Percentiles rank a stretch among this genome's conserved stretches.
Evolutionary conservation across 2,113 vertebrate species (phyloP).

Genomic region (Gnathonemus longibarbis): DNA sequence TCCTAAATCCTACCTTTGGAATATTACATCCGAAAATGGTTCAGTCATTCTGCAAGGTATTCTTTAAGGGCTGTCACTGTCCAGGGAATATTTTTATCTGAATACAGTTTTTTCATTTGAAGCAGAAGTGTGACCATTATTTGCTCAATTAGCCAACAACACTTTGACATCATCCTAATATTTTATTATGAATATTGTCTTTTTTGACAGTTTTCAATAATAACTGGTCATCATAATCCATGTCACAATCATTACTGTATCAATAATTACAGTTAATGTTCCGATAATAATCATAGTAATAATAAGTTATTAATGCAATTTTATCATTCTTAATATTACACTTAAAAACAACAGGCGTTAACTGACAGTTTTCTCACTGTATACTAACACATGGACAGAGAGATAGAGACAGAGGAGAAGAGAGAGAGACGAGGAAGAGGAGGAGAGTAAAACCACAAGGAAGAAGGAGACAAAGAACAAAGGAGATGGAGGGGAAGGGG

Average conservation of each 20-base stretch:
- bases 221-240: conserved; percentile 58
- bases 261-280: conserved; percentile 60
- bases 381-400: conserved; percentile 68
- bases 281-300: conserved; percentile 59
- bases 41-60: not conserved
- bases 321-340: conserved; percentile 66
- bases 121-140: not conserved
- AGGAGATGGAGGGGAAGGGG: conserved; percentile 20
- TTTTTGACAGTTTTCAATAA: conserved; percentile 55
- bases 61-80: not conserved
- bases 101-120: not conserved
- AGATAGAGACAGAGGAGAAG: conserved; percentile 47
- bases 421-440: conserved; percentile 40
- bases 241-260: conserved; percentile 48
- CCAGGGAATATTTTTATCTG: not conserved
- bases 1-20: not conserved
- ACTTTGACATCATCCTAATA: conserved; percentile 55
- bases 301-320: conserved; percentile 64
- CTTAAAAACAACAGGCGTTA: conserved; percentile 69
- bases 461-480: conserved; percentile 29
- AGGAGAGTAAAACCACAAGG: conserved; percentile 35
- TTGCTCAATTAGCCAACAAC: not conserved
- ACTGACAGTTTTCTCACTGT: conserved; percentile 69
- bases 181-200: conserved; percentile 71
- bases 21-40: not conserved